These are phyloP conservation scores for Leptarthrus brevirostris DNA, from an alignment of 2,888 invertebrate genomes.

Conservation along the genomic window DNA sequence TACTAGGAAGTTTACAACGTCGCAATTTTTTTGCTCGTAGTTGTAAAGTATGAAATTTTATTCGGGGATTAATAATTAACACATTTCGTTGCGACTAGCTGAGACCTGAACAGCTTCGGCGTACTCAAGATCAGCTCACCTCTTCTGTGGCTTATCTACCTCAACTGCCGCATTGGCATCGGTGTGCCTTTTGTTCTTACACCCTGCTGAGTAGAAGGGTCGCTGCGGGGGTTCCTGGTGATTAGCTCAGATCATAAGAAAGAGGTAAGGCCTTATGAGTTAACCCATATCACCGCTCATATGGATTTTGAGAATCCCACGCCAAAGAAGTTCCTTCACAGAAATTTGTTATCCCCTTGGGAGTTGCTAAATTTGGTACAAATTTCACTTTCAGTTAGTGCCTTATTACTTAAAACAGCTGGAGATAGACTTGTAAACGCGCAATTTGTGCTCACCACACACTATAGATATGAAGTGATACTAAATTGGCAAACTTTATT, in stretches of 20 bases:
- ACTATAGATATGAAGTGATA: too few relatives aligned
- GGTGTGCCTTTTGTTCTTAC: slow-evolving; percentile 36
- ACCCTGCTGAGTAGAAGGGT: slow-evolving; percentile 50
- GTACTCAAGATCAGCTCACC: neutral
- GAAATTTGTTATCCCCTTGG: too few relatives aligned
- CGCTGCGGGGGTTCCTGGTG: slow-evolving; percentile 54
- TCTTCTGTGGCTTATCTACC: slow-evolving; percentile 29
- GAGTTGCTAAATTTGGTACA: too few relatives aligned
- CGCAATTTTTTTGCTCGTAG: neutral
- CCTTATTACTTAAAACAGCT: too few relatives aligned
- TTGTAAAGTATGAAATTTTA: slow-evolving; percentile 28
- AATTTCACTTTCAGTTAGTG: too few relatives aligned
- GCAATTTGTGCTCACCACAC: too few relatives aligned
- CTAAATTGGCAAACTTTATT: too few relatives aligned
- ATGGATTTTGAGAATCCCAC: slow-evolving; percentile 32
- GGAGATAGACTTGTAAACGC: too few relatives aligned
- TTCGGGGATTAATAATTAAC: slow-evolving; percentile 40
- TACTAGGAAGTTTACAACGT: neutral
- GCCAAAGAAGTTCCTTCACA: neutral
- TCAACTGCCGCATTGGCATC: slow-evolving; percentile 11
- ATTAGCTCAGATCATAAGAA: slow-evolving; percentile 55
- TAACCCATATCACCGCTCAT: slow-evolving; percentile 43
- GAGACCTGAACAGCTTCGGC: neutral
- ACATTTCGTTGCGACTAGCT: slow-evolving; percentile 32
- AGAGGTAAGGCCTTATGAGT: slow-evolving; percentile 39